Evolutionary conservation across 2,797 vertebrate species (phyloP).

Genomic region (Hemitrygon akajei): DNA sequence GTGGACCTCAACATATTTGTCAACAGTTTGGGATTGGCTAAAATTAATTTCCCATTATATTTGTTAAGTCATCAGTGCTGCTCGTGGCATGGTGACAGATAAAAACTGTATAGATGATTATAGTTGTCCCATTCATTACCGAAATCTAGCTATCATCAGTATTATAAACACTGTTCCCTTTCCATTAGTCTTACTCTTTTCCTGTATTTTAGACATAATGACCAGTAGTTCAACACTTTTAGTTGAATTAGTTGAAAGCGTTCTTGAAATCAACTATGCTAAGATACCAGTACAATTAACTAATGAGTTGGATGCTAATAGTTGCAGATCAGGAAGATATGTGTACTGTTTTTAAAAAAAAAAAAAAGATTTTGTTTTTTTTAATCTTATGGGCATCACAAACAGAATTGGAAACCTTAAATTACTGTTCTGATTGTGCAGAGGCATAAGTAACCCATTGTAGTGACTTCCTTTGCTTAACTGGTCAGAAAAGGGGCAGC

Average conservation of each 20-base stretch:
- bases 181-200: background rate
- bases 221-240: background rate
- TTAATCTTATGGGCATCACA: background rate
- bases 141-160: background rate
- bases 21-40: background rate
- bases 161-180: background rate
- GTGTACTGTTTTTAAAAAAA: background rate
- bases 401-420: background rate
- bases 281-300: background rate
- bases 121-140: background rate
- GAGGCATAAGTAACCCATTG: background rate
- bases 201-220: background rate
- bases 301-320: background rate
- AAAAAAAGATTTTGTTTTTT: background rate
- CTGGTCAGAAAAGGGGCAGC: background rate
- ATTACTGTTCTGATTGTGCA: background rate
- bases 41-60: background rate
- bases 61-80: background rate
- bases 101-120: background rate
- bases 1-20: background rate
- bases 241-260: background rate
- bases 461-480: background rate
- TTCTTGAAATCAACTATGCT: background rate
- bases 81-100: background rate
- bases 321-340: background rate